Evolutionary conservation across 2,888 invertebrate species (phyloP).

Genomic region (Cerceris ruficornis): DNA sequence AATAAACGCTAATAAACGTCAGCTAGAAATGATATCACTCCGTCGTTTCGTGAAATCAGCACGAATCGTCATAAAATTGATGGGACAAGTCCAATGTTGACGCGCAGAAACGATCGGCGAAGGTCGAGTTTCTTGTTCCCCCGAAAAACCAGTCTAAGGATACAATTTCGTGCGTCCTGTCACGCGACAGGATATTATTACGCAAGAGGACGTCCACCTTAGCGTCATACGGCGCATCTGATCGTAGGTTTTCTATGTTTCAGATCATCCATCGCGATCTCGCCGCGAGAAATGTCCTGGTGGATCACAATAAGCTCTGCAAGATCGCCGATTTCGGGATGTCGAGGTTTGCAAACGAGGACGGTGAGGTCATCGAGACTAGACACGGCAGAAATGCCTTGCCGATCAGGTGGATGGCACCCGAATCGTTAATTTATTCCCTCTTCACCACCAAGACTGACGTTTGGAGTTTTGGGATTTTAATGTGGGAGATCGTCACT

Average conservation of each 20-base stretch:
- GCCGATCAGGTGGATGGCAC: conserved; percentile 93
- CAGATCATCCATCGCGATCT: conserved; percentile 94
- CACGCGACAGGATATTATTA: conserved; percentile 26
- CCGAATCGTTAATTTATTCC: conserved; percentile 90
- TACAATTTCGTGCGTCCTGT: conserved; percentile 23
- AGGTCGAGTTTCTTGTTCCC: conserved; percentile 11
- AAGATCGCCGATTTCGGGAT: conserved; percentile 95
- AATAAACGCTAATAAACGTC: too few relatives aligned
- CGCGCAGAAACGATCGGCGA: not conserved
- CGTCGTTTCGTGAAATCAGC: not conserved
- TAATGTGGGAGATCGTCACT: conserved; percentile 94
- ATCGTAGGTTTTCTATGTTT: conserved; percentile 61
- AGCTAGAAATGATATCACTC: not conserved
- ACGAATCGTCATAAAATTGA: conserved; percentile 19
- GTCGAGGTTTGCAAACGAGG: conserved; percentile 86
- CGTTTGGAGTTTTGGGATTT: conserved; percentile 93
- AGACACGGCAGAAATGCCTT: conserved; percentile 84
- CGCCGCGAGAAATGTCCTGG: conserved; percentile 91
- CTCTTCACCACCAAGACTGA: conserved; percentile 92
- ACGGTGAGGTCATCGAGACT: conserved; percentile 83
- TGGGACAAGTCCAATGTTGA: not conserved
- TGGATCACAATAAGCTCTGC: conserved; percentile 92
- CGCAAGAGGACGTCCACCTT: conserved; percentile 51
- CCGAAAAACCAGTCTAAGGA: conserved; percentile 1
- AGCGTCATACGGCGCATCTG: not conserved